phyloP scores from a whole-genome alignment of 2,797 vertebrate species.

The Gymnodraco acuticeps region DNA sequence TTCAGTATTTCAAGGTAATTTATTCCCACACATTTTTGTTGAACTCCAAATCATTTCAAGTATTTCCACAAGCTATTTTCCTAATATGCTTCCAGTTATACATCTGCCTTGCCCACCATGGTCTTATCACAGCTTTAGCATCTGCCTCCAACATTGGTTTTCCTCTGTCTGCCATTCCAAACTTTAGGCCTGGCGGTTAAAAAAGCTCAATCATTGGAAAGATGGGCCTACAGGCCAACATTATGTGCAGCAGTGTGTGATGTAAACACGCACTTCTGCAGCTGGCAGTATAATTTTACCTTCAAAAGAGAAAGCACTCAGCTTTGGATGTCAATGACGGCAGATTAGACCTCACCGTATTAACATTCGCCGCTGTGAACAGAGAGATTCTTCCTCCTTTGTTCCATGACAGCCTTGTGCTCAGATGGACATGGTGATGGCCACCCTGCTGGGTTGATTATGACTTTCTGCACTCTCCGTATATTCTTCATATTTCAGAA shows the following conservation, averaged over 20 bases:
- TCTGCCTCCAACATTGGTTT: conserved; percentile 47
- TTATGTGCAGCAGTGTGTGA: conserved; percentile 60
- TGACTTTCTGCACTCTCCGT: conserved; percentile 22
- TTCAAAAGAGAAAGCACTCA: conserved; percentile 45
- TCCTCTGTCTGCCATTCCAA: conserved; percentile 33
- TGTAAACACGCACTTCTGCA: conserved; percentile 57
- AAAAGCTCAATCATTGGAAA: conserved; percentile 39
- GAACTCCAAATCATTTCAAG: conserved; percentile 27
- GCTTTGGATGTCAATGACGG: conserved; percentile 33
- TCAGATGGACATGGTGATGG: conserved; percentile 36
- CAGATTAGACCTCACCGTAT: conserved; percentile 40
- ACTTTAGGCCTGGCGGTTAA: conserved; percentile 37
- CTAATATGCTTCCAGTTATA: conserved; percentile 37
- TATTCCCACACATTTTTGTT: conserved; percentile 6
- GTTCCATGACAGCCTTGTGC: conserved; percentile 33
- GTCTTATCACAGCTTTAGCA: conserved; percentile 55
- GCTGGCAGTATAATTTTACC: conserved; percentile 58
- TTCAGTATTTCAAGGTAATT: conserved; percentile 54
- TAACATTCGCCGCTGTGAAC: conserved; percentile 9
- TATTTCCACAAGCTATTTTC: conserved; percentile 39
- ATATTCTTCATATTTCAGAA: conserved; percentile 24
- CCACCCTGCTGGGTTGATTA: conserved; percentile 20
- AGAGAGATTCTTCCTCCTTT: neutral
- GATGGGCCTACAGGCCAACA: conserved; percentile 47
- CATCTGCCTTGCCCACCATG: conserved; percentile 18